Evolutionary conservation across 2,888 invertebrate species (phyloP).

Genomic region (Leptinotarsa rubiginosa): DNA sequence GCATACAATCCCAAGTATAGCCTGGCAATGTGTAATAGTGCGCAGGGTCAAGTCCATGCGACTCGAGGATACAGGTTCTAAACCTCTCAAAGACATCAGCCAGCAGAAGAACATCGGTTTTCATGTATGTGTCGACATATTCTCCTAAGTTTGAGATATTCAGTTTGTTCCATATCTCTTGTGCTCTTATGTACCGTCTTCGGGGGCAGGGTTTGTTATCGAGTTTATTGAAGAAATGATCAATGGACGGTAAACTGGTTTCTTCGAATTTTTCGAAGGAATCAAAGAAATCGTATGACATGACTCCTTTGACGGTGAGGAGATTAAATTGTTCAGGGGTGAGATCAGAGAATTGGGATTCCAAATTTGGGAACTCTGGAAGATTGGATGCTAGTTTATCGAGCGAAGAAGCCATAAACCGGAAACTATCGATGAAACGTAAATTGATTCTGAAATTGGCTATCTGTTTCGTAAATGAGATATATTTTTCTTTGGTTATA

Average conservation of each 20-base stretch:
- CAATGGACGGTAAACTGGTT: constrained; percentile 9
- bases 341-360: constrained; percentile 21
- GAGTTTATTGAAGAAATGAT: constrained; percentile 23
- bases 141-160: constrained; percentile 35
- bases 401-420: constrained; percentile 49
- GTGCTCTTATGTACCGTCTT: constrained; percentile 24
- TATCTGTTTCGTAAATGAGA: constrained; percentile 47
- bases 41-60: constrained; percentile 40
- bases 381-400: constrained; percentile 49
- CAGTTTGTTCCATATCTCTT: constrained; percentile 33
- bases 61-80: neutral
- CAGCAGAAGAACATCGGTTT: no score
- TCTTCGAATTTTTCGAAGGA: constrained; percentile 25
- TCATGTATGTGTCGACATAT: constrained; percentile 27
- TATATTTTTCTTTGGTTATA: constrained; percentile 49
- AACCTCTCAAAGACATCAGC: constrained; percentile 14
- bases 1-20: constrained; percentile 58
- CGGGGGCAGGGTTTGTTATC: constrained; percentile 27
- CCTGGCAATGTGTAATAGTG: constrained; percentile 59
- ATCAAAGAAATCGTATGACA: constrained; percentile 33
- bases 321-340: constrained; percentile 32
- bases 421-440: constrained; percentile 49
- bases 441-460: constrained; percentile 41
- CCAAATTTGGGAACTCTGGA: constrained; percentile 30
- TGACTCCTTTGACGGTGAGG: constrained; percentile 35